phyloP scores from a whole-genome alignment of 2,797 vertebrate genomes.

The Halcyon smyrnensis region DNA sequence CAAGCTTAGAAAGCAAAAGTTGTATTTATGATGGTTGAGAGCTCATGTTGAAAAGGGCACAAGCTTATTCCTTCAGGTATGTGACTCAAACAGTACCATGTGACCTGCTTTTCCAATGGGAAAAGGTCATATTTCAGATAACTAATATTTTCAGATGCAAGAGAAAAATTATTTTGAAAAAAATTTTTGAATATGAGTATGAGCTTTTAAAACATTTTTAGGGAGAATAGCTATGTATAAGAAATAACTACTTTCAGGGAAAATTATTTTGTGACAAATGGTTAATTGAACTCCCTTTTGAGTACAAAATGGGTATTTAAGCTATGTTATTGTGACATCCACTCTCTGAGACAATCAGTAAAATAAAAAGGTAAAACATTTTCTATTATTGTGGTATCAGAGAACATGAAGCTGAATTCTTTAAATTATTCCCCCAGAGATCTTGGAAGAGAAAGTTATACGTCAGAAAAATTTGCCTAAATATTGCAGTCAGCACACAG shows the following conservation, averaged over 20 bases:
- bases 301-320: background rate
- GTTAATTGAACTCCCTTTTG: background rate
- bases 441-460: conserved; percentile 29
- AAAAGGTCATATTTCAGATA: conserved; percentile 5
- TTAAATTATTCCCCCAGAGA: background rate
- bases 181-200: no score
- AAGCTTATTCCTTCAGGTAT: conserved; percentile 5
- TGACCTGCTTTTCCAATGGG: background rate
- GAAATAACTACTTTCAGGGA: background rate
- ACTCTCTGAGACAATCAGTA: background rate
- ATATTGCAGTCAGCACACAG: conserved; percentile 7
- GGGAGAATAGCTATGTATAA: background rate
- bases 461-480: conserved; percentile 9
- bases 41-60: conserved; percentile 15
- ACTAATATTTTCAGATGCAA: background rate
- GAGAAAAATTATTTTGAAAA: background rate
- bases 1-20: background rate
- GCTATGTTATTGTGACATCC: background rate
- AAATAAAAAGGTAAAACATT: background rate
- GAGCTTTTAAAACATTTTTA: background rate
- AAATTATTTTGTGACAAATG: background rate
- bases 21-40: background rate
- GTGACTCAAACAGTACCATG: background rate
- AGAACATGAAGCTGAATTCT: background rate
- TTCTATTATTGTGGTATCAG: background rate